phyloP scores from a whole-genome alignment of 1,140 invertebrate species.

The Druon quercuslanigerum region DNA sequence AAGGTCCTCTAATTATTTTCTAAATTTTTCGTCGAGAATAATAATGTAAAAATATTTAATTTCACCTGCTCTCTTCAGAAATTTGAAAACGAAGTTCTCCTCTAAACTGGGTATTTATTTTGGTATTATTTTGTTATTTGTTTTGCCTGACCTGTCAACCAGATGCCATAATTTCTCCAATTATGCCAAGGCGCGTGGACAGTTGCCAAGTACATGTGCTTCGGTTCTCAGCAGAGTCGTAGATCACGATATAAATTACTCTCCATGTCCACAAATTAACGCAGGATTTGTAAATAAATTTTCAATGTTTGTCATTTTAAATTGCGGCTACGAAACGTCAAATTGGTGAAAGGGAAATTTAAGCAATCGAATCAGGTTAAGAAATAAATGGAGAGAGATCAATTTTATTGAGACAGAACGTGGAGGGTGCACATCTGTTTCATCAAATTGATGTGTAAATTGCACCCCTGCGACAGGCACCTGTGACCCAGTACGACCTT shows the following conservation, averaged over 20 bases:
- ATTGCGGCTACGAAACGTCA: background rate
- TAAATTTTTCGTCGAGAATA: too few relatives aligned
- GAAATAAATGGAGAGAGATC: conserved; percentile 26
- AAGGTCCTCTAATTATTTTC: too few relatives aligned
- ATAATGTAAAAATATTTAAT: too few relatives aligned
- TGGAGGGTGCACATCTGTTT: conserved; percentile 60
- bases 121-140: too few relatives aligned
- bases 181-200: conserved; percentile 61
- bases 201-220: conserved; percentile 50
- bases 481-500: conserved; percentile 56
- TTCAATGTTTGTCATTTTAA: background rate
- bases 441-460: conserved; percentile 69
- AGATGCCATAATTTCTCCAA: conserved; percentile 59
- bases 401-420: conserved; percentile 29
- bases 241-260: conserved; percentile 5
- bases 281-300: background rate
- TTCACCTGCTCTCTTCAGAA: too few relatives aligned
- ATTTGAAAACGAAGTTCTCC: too few relatives aligned
- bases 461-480: conserved; percentile 63
- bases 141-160: too few relatives aligned
- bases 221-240: background rate
- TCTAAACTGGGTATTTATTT: too few relatives aligned
- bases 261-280: background rate
- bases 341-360: background rate
- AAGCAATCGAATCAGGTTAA: conserved; percentile 24